Percentiles rank a stretch among this genome's conserved stretches.
These are phyloP conservation scores for Stichodactyla helianthus DNA, from an alignment of 64 coral and sea anemone species.

Conservation along the genomic window DNA sequence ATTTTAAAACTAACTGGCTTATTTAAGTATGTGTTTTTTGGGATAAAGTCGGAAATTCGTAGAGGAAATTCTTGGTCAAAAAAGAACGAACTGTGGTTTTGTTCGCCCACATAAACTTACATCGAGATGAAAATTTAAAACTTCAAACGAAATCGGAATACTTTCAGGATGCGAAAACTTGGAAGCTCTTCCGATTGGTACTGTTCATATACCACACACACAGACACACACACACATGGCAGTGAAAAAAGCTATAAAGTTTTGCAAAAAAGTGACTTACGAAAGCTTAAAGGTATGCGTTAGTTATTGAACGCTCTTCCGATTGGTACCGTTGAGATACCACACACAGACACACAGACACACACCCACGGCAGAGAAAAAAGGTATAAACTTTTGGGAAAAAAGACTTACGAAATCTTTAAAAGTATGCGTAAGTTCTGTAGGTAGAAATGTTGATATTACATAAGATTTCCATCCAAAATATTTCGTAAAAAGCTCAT, in stretches of 20 bases:
- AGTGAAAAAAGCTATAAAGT: neutral
- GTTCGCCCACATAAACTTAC: neutral
- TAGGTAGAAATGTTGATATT: too few species aligned
- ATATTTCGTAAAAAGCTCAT: too few species aligned
- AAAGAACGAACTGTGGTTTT: neutral
- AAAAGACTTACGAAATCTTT: too few species aligned
- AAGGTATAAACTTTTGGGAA: too few species aligned
- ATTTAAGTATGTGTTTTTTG: neutral
- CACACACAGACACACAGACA: too few species aligned
- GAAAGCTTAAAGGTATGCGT: too few species aligned
- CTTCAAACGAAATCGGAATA: neutral
- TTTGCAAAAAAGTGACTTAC: too few species aligned
- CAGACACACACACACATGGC: neutral
- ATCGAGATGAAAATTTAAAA: neutral
- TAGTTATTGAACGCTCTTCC: too few species aligned
- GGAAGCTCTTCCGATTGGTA: neutral
- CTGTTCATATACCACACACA: neutral
- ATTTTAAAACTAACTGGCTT: neutral
- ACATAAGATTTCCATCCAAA: too few species aligned
- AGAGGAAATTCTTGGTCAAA: neutral
- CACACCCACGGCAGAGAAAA: too few species aligned
- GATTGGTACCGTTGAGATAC: too few species aligned
- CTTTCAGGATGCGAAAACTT: neutral
- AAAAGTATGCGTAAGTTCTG: too few species aligned
- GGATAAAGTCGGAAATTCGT: neutral